phyloP scores from a whole-genome alignment of 2,888 invertebrate genomes.

The Agrochola macilenta region DNA sequence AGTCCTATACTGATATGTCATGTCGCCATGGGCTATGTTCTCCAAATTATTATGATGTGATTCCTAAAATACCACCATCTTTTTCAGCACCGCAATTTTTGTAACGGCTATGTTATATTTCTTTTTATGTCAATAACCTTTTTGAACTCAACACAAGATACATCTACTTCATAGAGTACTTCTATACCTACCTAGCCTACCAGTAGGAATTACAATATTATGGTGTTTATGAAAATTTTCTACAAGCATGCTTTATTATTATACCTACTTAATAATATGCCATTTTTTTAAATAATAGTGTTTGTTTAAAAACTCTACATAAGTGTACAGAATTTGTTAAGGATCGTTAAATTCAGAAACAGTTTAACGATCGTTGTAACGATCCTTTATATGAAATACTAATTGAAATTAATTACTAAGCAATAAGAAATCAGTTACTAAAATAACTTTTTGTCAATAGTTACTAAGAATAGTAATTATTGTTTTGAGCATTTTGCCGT shows the following conservation, averaged over 20 bases:
- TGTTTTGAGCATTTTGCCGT: neutral
- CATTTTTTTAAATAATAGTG: neutral
- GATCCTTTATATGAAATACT: too few species aligned
- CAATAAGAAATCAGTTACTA: neutral
- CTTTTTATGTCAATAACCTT: neutral
- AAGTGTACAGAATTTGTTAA: neutral
- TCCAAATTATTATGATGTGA: neutral
- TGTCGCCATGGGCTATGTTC: slow-evolving; percentile 10
- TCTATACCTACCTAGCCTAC: neutral
- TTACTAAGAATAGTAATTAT: neutral
- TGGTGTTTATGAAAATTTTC: neutral
- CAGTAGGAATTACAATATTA: neutral
- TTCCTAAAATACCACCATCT: neutral
- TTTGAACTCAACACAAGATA: neutral
- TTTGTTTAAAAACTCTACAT: too few species aligned
- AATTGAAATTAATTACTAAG: neutral
- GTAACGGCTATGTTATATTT: neutral
- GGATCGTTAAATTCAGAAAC: neutral
- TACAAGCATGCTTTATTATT: neutral
- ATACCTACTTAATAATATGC: neutral
- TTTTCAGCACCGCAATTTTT: neutral
- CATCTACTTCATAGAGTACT: neutral
- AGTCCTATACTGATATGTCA: slow-evolving; percentile 48
- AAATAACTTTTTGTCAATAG: neutral
- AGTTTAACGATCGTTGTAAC: too few species aligned